A percentile compares a stretch with the other conserved stretches of the same genome.
These are phyloP conservation scores for Eidolon helvum DNA, from an alignment of 2,113 vertebrate species.

Conservation along the genomic window DNA sequence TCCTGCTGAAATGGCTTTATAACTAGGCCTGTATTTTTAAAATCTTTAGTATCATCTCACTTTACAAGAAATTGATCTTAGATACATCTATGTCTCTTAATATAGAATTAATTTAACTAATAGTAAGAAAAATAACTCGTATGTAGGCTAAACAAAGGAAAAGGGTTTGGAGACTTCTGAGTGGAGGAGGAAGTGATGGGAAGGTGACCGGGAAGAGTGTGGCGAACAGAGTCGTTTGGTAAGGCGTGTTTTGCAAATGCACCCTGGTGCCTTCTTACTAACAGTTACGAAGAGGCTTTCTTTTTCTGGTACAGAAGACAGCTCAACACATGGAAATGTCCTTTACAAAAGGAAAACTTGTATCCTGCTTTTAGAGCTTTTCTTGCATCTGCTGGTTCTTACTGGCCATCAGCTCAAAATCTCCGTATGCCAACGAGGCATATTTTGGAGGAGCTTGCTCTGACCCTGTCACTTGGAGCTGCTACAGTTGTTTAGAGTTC, in stretches of 20 bases:
- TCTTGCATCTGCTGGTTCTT: neutral
- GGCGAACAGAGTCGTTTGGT: neutral
- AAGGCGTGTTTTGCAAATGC: neutral
- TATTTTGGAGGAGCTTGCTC: neutral
- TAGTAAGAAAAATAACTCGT: neutral
- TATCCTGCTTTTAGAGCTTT: neutral
- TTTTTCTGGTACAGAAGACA: neutral
- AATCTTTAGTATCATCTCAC: neutral
- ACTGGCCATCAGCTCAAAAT: neutral
- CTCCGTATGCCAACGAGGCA: neutral
- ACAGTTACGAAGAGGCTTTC: neutral
- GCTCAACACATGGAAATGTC: neutral
- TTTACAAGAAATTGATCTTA: neutral
- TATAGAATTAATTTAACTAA: neutral
- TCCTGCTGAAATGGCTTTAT: neutral
- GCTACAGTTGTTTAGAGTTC: neutral
- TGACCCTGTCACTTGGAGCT: neutral
- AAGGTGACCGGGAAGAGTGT: neutral
- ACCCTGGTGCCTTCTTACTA: neutral
- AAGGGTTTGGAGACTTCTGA: neutral
- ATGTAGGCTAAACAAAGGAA: neutral
- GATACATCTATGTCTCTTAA: neutral
- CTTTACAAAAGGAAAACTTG: neutral
- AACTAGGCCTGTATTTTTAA: neutral
- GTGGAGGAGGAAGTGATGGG: neutral